phyloP scores from a whole-genome alignment of 2,888 invertebrate genomes.

The Cylloceria caligata region DNA sequence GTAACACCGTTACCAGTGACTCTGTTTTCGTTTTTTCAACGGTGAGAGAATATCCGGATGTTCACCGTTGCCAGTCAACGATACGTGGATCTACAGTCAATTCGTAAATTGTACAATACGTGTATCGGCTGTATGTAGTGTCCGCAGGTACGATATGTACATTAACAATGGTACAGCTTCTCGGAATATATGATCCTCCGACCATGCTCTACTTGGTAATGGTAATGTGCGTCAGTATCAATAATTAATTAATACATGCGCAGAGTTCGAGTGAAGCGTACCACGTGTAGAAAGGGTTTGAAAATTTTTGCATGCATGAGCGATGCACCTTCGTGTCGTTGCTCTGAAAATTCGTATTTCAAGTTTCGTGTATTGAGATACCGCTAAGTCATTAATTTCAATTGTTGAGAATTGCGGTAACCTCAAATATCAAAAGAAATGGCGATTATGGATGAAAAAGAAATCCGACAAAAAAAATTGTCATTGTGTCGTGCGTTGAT shows the following conservation, averaged over 20 bases:
- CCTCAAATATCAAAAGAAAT: background rate
- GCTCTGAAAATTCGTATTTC: background rate
- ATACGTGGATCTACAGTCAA: background rate
- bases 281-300: background rate
- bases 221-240: background rate
- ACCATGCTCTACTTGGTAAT: slow-evolving; percentile 26
- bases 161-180: background rate
- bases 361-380: background rate
- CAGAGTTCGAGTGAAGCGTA: background rate
- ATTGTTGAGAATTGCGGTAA: background rate
- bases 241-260: slow-evolving; percentile 9
- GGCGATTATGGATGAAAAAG: no score
- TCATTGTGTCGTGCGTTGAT: no score
- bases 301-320: slow-evolving; percentile 5
- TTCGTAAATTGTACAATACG: slow-evolving; percentile 10
- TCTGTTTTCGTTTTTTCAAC: slow-evolving; percentile 5
- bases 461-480: no score
- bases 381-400: background rate
- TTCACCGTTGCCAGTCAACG: background rate
- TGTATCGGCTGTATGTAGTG: background rate
- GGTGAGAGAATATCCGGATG: slow-evolving; percentile 30
- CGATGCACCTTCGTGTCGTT: slow-evolving; percentile 17
- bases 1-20: slow-evolving; percentile 13
- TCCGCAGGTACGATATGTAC: background rate
- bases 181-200: background rate